phyloP scores from a whole-genome alignment of 2,797 vertebrate species.

The Sciaenops ocellatus region DNA sequence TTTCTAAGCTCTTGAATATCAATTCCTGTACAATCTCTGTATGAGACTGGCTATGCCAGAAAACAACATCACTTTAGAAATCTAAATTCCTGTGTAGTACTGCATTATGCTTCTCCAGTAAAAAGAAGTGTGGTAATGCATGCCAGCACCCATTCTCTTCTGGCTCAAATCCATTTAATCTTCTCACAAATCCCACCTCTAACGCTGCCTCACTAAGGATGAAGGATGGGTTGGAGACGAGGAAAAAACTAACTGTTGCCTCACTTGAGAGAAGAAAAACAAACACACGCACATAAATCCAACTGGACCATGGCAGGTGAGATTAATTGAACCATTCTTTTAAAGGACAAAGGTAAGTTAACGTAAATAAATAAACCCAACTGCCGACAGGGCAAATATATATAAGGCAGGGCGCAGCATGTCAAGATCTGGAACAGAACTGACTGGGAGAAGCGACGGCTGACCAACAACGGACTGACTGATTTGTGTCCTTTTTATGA shows the following conservation, averaged over 20 bases:
- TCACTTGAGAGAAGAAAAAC: background rate
- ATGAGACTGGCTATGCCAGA: background rate
- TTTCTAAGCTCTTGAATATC: background rate
- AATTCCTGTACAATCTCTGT: background rate
- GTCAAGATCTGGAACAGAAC: background rate
- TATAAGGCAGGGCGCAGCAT: background rate
- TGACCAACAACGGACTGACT: background rate
- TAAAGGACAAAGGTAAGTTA: conserved; percentile 6
- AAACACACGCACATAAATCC: background rate
- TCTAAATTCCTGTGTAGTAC: background rate
- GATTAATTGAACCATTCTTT: conserved; percentile 6
- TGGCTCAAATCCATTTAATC: conserved; percentile 37
- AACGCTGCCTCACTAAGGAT: background rate
- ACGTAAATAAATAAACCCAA: background rate
- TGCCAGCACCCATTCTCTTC: conserved; percentile 11
- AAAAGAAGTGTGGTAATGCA: background rate
- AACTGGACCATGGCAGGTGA: background rate
- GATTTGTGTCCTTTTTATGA: background rate
- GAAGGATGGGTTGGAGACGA: conserved; percentile 15
- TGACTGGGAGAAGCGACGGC: background rate
- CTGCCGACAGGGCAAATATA: conserved; percentile 20
- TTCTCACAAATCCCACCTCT: conserved; percentile 32
- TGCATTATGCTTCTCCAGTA: background rate
- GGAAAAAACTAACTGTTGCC: conserved; percentile 2
- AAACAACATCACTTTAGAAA: background rate